Base-by-base conservation (phyloP, 2,113 vertebrate species). In the Trochalopteron elliotii region DNA sequence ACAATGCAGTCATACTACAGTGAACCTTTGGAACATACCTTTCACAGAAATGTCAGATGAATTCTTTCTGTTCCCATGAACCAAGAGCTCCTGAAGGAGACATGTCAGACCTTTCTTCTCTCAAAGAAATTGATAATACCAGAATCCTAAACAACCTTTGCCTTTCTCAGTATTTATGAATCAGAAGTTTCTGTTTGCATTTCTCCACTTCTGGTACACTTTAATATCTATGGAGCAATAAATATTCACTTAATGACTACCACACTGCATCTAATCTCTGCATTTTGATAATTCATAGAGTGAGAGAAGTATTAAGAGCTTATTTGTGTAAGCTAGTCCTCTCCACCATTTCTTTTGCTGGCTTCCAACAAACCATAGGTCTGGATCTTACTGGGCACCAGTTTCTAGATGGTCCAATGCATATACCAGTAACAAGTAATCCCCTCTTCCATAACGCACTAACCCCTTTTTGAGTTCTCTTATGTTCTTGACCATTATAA, bases 61-160 rank as follows among this genome's bases (percentile, higher is more conserved):
- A 6, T 75, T 75, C 24, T 49, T 50, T 31, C 13, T 52, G 7
- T 42, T 80, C 30, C 16, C 6, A 3, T 27, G 18, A 27, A 55
- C 40, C 20, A 75, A 64, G 13, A 60, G 21, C 5, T 80, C 11
- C 55, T 60, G 60, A 83, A 89, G 35, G 78, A 74, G 31, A 64
- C 2, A 0, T 2, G 28, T 44, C 13, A 0, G 0, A 60, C 5
- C 28, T 40, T 83, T 57, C 27, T 76, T 22, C 18, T 72, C 10
- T 77, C 70, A 24, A 40, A 77, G 27, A 81, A 42, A 33, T 52
- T 21, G 33, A 3, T 71, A 39, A 40, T 37, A 65, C 20, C 27
- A 67, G 14, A 65, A 74, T 61, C 14, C 59, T 83, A 64, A 88
- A 56, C 4, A 81, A 18, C 5, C 3, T 74, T 60, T 52, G 39